Evolutionary conservation across 2,888 invertebrate species (phyloP).

Genomic region (Yponomeuta sedellus): DNA sequence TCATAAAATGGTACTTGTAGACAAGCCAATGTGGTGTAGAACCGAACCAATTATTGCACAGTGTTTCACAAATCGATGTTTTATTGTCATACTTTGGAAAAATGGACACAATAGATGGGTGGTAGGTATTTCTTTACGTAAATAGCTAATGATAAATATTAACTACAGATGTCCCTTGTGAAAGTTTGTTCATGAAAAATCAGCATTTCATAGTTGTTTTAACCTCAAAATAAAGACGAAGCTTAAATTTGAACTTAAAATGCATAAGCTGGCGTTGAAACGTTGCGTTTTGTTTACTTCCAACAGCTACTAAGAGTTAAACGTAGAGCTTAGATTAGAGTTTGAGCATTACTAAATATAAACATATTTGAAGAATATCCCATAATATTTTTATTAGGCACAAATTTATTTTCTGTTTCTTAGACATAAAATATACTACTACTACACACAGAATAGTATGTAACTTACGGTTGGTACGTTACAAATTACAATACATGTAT

Average conservation of each 20-base stretch:
- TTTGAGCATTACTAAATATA: constrained; percentile 71
- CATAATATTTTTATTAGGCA: constrained; percentile 54
- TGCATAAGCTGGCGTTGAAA: constrained; percentile 15
- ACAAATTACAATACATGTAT: constrained; percentile 41
- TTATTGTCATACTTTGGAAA: constrained; percentile 57
- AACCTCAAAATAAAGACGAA: constrained; percentile 4
- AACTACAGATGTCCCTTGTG: background rate
- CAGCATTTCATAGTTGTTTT: background rate
- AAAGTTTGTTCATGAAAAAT: constrained; percentile 9
- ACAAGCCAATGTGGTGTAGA: too few relatives aligned
- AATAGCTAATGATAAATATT: background rate
- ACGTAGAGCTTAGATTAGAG: constrained; percentile 59
- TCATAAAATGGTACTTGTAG: too few relatives aligned
- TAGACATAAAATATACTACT: constrained; percentile 36
- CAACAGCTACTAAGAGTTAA: constrained; percentile 64
- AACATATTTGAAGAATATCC: constrained; percentile 42
- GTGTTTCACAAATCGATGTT: constrained; percentile 20
- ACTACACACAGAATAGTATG: constrained; percentile 61
- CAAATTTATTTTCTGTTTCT: constrained; percentile 54
- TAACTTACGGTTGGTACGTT: constrained; percentile 38
- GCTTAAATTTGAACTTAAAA: constrained; percentile 12
- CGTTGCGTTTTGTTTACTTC: constrained; percentile 36
- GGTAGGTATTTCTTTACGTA: background rate
- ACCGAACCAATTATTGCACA: background rate
- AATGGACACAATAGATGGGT: constrained; percentile 19